Evolutionary conservation across 2,888 invertebrate species (phyloP).

Genomic region (Meta bourneti): DNA sequence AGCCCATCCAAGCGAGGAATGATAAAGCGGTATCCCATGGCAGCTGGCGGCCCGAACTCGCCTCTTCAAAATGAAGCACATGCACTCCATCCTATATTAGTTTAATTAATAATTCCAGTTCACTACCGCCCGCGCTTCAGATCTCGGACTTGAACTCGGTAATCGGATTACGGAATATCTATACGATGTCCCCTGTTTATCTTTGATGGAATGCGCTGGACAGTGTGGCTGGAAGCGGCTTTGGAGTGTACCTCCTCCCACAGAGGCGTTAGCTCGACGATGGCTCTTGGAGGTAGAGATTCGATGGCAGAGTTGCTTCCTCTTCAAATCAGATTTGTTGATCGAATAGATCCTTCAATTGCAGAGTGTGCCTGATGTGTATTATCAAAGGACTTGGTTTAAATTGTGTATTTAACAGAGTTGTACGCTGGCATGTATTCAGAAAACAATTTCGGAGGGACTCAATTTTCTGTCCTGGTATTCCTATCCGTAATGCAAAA

Average conservation of each 20-base stretch:
- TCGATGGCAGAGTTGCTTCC: background rate
- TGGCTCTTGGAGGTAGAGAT: background rate
- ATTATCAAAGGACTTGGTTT: background rate
- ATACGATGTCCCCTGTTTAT: constrained; percentile 34
- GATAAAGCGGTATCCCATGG: background rate
- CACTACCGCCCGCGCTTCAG: background rate
- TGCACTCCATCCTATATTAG: constrained; percentile 47
- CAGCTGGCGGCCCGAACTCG: background rate
- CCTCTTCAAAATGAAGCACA: constrained; percentile 24
- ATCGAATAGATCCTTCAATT: background rate
- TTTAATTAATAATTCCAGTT: constrained; percentile 70
- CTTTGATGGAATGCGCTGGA: constrained; percentile 38
- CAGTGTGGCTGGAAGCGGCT: constrained; percentile 14
- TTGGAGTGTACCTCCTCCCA: background rate
- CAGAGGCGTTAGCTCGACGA: no score
- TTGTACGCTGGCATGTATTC: no score
- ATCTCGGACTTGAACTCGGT: constrained; percentile 14
- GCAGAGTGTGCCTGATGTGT: background rate
- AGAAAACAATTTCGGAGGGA: no score
- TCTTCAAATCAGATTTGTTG: constrained; percentile 1
- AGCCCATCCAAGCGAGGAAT: background rate
- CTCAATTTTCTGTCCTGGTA: no score
- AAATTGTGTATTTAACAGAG: no score
- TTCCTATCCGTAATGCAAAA: no score
- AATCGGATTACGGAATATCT: constrained; percentile 69